These are phyloP conservation scores for Zootoca vivipara DNA, from an alignment of 2,113 vertebrate species.

Conservation along the genomic window DNA sequence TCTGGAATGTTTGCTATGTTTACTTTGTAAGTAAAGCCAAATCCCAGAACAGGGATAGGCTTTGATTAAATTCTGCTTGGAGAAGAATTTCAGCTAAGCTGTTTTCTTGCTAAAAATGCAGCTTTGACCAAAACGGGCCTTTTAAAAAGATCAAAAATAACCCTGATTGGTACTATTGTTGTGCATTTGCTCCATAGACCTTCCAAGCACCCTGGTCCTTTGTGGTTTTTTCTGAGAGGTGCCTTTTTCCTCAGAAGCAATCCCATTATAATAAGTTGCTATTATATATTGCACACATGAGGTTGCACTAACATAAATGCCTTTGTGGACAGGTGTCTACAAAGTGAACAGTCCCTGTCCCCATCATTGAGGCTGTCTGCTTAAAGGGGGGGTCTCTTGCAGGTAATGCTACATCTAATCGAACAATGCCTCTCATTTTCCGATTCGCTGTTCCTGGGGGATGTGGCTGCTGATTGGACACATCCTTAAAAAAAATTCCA, in stretches of 20 bases:
- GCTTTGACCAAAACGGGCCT: constrained; percentile 7
- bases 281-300: not conserved
- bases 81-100: constrained; percentile 23
- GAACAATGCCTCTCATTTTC: not conserved
- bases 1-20: constrained; percentile 40
- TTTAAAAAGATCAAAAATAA: not conserved
- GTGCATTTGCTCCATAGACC: not conserved
- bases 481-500: not conserved
- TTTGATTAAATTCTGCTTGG: constrained; percentile 30
- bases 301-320: not conserved
- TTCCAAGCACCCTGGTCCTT: not conserved
- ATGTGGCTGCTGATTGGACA: not conserved
- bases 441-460: not conserved
- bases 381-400: not conserved
- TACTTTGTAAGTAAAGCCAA: constrained; percentile 34
- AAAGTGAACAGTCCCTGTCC: not conserved
- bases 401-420: not conserved
- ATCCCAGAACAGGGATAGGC: constrained; percentile 33
- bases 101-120: constrained; percentile 20
- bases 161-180: constrained; percentile 12
- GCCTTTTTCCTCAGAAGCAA: not conserved
- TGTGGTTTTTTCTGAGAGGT: not conserved
- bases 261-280: not conserved
- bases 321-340: not conserved
- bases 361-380: too few relatives aligned